phyloP scores from a whole-genome alignment of 2,113 vertebrate genomes.

The Thalassoma bifasciatum region DNA sequence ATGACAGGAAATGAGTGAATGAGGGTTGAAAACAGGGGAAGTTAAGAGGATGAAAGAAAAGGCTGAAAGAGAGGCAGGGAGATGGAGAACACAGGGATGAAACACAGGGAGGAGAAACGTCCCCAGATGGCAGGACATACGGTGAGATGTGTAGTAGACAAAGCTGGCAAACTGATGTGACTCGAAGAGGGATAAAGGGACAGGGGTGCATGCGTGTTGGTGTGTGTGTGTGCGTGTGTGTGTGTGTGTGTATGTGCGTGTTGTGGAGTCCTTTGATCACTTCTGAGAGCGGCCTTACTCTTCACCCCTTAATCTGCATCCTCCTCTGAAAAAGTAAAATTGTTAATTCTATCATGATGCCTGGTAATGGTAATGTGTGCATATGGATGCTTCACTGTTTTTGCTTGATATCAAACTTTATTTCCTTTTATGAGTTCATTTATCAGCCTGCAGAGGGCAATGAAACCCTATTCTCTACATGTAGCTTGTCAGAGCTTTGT shows the following conservation, averaged over 20 bases:
- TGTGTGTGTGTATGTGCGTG: slow-evolving; percentile 6
- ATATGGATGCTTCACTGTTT: background rate
- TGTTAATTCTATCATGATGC: background rate
- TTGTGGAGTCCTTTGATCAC: slow-evolving; percentile 44
- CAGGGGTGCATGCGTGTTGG: slow-evolving; percentile 10
- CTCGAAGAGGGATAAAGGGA: slow-evolving; percentile 56
- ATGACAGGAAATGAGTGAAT: slow-evolving; percentile 53
- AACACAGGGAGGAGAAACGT: slow-evolving; percentile 63
- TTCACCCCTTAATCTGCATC: slow-evolving; percentile 1
- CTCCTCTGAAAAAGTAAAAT: slow-evolving; percentile 4
- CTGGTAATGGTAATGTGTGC: background rate
- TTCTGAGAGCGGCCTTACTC: slow-evolving; percentile 25
- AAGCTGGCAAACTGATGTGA: slow-evolving; percentile 67
- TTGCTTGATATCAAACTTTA: background rate
- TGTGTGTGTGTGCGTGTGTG: slow-evolving; percentile 23
- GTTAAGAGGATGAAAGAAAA: slow-evolving; percentile 32
- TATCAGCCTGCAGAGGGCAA: slow-evolving; percentile 70
- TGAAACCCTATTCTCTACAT: slow-evolving; percentile 32
- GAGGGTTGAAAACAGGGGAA: slow-evolving; percentile 1
- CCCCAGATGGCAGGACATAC: slow-evolving; percentile 74
- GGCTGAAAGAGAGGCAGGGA: slow-evolving; percentile 24
- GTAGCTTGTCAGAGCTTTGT: background rate
- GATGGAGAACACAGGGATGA: slow-evolving; percentile 36
- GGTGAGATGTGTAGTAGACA: slow-evolving; percentile 63
- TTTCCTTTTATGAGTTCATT: background rate